These are phyloP conservation scores for Troilus luridus DNA, from an alignment of 2,888 invertebrate genomes.

Conservation along the genomic window DNA sequence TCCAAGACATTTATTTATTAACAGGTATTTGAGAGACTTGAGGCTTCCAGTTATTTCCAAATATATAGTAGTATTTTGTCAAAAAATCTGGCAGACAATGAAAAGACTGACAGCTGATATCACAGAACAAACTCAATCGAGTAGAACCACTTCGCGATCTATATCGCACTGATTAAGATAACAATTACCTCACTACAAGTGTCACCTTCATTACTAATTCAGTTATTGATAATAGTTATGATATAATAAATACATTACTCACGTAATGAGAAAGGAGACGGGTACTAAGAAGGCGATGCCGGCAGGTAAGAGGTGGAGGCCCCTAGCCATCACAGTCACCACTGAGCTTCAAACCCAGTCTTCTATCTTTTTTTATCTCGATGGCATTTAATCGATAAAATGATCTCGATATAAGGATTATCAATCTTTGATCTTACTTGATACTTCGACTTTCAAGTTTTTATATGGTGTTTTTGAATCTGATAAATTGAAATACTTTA, in stretches of 20 bases:
- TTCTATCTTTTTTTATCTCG: neutral
- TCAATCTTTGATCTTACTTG: neutral
- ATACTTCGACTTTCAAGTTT: neutral
- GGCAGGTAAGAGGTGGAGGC: neutral
- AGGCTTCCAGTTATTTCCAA: too few relatives aligned
- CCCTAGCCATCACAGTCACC: neutral
- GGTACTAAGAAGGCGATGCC: slow-evolving; percentile 66
- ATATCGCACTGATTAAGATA: neutral
- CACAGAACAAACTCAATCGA: neutral
- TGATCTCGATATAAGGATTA: neutral
- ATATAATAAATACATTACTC: slow-evolving; percentile 66
- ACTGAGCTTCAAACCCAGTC: neutral
- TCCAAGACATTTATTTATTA: too few relatives aligned
- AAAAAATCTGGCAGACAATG: neutral
- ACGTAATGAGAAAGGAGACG: slow-evolving; percentile 69
- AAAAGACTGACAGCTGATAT: neutral
- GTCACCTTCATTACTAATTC: neutral
- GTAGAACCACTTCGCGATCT: neutral
- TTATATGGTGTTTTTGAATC: neutral
- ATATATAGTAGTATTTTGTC: neutral
- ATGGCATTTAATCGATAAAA: neutral
- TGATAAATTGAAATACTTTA: neutral
- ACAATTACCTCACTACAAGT: neutral
- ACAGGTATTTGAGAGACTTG: too few relatives aligned
- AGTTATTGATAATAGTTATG: neutral